Evolutionary conservation across 2,113 vertebrate genomes (phyloP).

Genomic region (Saccopteryx bilineata): DNA sequence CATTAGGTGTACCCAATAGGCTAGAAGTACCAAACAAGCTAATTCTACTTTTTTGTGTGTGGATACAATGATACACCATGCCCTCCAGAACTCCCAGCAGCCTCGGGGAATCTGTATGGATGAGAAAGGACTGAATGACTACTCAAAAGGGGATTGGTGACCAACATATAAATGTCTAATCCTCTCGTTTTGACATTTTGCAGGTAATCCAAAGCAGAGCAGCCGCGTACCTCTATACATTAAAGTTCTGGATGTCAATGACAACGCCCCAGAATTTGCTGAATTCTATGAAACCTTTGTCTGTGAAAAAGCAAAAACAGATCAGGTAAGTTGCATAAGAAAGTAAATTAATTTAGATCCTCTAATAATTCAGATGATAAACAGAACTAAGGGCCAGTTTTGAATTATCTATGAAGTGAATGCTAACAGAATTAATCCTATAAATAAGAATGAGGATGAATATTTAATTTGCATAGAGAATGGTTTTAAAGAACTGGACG

Average conservation of each 20-base stretch:
- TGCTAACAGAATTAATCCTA: slow-evolving; percentile 68
- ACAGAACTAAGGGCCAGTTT: slow-evolving; percentile 43
- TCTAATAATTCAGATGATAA: slow-evolving; percentile 65
- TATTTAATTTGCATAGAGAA: slow-evolving; percentile 69
- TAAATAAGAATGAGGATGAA: slow-evolving; percentile 65
- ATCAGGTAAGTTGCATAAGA: slow-evolving; percentile 91
- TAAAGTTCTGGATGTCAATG: slow-evolving; percentile 96
- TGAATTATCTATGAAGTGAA: slow-evolving; percentile 71
- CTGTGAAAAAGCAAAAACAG: slow-evolving; percentile 96
- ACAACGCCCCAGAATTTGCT: slow-evolving; percentile 96
- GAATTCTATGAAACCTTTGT: slow-evolving; percentile 96
- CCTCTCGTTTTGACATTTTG: slow-evolving; percentile 80
- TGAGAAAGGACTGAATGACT: not conserved
- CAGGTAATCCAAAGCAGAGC: slow-evolving; percentile 94
- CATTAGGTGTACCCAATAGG: not conserved
- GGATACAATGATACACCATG: not conserved
- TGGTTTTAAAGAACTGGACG: slow-evolving; percentile 69
- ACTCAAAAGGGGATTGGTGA: not conserved
- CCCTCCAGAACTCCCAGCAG: not conserved
- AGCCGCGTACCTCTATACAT: slow-evolving; percentile 94
- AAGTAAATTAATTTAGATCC: slow-evolving; percentile 38
- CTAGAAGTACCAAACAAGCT: not conserved
- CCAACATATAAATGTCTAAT: slow-evolving; percentile 55
- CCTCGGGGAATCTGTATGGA: not conserved
- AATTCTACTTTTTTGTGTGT: slow-evolving; percentile 22